phyloP scores from a whole-genome alignment of 1,140 invertebrate species.

The Plectus sambesii region DNA sequence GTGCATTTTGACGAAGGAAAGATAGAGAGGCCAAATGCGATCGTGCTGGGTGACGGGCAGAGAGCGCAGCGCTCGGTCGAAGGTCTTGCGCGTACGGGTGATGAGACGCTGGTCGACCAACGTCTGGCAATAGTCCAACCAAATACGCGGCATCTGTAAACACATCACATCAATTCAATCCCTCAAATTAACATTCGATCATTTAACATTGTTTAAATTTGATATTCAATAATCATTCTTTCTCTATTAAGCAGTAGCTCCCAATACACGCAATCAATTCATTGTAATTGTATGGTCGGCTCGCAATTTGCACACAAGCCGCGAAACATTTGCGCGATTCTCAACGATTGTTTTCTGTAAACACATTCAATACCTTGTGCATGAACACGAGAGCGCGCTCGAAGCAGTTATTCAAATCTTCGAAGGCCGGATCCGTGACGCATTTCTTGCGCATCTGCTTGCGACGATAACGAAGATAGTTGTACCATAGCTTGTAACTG shows the following conservation, averaged over 20 bases:
- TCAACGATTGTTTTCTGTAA: conserved; percentile 1
- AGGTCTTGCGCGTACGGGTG: conserved; percentile 74
- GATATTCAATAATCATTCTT: conserved; percentile 12
- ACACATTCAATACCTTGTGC: conserved; percentile 63
- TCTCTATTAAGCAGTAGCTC: too few relatives aligned
- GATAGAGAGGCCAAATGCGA: conserved; percentile 90
- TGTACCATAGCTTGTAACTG: conserved; percentile 97
- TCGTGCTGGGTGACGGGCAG: conserved; percentile 95
- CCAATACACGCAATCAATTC: too few relatives aligned
- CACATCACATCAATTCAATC: not conserved
- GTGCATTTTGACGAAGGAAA: conserved; percentile 76
- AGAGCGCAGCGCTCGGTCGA: conserved; percentile 80
- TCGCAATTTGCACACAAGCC: too few relatives aligned
- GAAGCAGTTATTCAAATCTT: conserved; percentile 88
- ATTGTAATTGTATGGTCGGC: too few relatives aligned
- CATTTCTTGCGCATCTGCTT: conserved; percentile 67
- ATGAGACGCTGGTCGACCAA: conserved; percentile 78
- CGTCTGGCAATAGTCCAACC: conserved; percentile 91
- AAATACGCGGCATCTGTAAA: conserved; percentile 80
- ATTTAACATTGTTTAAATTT: too few relatives aligned
- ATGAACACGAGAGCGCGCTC: conserved; percentile 92
- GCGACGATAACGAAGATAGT: conserved; percentile 72
- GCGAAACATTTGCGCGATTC: too few relatives aligned
- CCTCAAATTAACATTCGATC: too few relatives aligned
- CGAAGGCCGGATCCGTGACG: conserved; percentile 71